phyloP scores from a whole-genome alignment of 2,797 vertebrate species.

The Brachyalestes nurse region DNA sequence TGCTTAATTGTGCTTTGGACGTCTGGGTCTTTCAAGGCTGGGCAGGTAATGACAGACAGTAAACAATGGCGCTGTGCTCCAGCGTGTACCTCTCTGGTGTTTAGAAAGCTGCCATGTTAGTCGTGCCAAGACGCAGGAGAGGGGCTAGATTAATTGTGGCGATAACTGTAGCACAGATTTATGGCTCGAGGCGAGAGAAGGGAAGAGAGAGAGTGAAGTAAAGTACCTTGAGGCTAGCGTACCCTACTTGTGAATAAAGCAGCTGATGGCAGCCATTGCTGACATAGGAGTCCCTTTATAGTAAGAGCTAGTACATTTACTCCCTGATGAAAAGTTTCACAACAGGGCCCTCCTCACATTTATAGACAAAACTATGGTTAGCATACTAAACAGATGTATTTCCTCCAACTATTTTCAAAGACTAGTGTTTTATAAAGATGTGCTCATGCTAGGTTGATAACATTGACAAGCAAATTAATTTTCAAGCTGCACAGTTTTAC shows the following conservation, averaged over 20 bases:
- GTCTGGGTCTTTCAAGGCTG: slow-evolving; percentile 40
- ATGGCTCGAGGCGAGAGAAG: slow-evolving; percentile 38
- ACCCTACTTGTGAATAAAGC: background rate
- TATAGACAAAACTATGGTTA: background rate
- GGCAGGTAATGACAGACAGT: slow-evolving; percentile 41
- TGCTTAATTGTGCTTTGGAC: slow-evolving; percentile 44
- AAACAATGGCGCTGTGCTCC: slow-evolving; percentile 35
- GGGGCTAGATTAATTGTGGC: slow-evolving; percentile 51
- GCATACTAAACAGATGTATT: background rate
- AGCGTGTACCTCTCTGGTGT: slow-evolving; percentile 45
- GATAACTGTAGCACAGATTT: slow-evolving; percentile 54
- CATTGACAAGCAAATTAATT: too few species aligned
- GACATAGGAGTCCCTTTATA: background rate
- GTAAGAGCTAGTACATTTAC: background rate
- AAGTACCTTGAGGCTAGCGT: background rate
- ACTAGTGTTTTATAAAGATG: too few species aligned
- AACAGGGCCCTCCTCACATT: background rate
- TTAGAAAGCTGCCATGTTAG: slow-evolving; percentile 51
- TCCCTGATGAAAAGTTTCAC: background rate
- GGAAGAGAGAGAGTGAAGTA: background rate
- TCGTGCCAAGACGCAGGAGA: slow-evolving; percentile 37
- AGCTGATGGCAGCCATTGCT: background rate
- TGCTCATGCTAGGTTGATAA: too few species aligned
- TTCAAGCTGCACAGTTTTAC: too few species aligned
- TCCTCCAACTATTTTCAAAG: too few species aligned